phyloP scores from a whole-genome alignment of 2,888 invertebrate species.

The Uropetala carovei region DNA sequence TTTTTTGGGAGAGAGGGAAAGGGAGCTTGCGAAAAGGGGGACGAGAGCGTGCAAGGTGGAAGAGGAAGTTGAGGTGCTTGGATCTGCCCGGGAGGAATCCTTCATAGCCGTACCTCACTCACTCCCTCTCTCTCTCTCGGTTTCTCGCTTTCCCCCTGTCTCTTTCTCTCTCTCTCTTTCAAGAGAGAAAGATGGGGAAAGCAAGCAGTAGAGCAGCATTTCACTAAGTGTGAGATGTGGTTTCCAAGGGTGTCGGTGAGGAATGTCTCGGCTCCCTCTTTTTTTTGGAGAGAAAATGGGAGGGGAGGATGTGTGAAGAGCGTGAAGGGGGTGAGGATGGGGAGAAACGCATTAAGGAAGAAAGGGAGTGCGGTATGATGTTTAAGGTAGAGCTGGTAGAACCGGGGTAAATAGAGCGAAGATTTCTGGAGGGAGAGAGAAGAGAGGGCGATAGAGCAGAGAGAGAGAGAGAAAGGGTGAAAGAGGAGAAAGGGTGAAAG shows the following conservation, averaged over 20 bases:
- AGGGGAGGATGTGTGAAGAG: not conserved
- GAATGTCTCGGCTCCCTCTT: conserved; percentile 38
- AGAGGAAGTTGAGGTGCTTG: conserved; percentile 16
- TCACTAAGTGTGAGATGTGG: conserved; percentile 49
- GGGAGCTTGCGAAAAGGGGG: not conserved
- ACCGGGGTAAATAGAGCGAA: not conserved
- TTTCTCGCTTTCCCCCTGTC: not conserved
- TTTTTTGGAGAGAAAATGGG: not conserved
- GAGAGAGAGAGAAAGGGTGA: not conserved
- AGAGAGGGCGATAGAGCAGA: not conserved
- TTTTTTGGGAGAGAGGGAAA: not conserved
- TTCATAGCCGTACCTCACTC: conserved; percentile 30
- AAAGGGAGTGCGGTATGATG: not conserved
- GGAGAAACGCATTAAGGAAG: not conserved
- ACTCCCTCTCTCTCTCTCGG: not conserved
- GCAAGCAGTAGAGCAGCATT: conserved; percentile 24
- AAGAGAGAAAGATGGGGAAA: not conserved
- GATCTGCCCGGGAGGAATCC: conserved; percentile 21
- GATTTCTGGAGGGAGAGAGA: not conserved
- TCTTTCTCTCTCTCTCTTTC: not conserved
- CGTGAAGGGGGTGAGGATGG: not conserved
- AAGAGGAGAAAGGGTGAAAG: not conserved
- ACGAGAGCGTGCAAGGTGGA: not conserved
- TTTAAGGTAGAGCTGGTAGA: not conserved
- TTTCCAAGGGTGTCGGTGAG: conserved; percentile 46